A percentile compares a stretch with the other conserved stretches of the same genome.
These are phyloP conservation scores for Theretra japonica DNA, from an alignment of 2,888 invertebrate species.

Conservation along the genomic window DNA sequence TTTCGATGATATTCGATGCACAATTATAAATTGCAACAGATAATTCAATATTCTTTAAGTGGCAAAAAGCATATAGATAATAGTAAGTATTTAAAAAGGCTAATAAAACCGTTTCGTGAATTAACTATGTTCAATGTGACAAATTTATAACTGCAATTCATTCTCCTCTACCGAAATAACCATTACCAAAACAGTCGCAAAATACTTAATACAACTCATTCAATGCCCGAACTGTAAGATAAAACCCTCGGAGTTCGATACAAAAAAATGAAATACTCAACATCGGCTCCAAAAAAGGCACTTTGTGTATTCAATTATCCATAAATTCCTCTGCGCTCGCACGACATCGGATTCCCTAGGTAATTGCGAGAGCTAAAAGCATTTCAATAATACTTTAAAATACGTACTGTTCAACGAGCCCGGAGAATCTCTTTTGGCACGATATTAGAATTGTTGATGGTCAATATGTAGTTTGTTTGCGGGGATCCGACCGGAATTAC, in stretches of 20 bases:
- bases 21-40: too few species aligned
- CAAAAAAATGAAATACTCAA: neutral
- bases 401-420: neutral
- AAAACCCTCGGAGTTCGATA: neutral
- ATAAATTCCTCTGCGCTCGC: neutral
- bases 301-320: slow-evolving; percentile 10
- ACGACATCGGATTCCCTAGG: slow-evolving; percentile 10
- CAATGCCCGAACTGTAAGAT: neutral
- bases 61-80: too few species aligned
- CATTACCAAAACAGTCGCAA: neutral
- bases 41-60: too few species aligned
- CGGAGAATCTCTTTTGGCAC: neutral
- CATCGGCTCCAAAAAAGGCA: neutral
- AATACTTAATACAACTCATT: neutral
- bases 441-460: slow-evolving; percentile 8
- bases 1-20: too few species aligned
- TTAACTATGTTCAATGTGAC: too few species aligned
- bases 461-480: slow-evolving; percentile 9
- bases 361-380: slow-evolving; percentile 21
- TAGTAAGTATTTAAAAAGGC: too few species aligned
- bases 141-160: too few species aligned
- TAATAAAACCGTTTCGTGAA: too few species aligned
- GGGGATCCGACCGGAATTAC: neutral
- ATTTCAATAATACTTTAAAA: slow-evolving; percentile 12
- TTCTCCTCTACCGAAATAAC: too few species aligned